Conservation (phyloP, 2,113 vertebrate genomes). For the Peromyscus polionotus region DNA sequence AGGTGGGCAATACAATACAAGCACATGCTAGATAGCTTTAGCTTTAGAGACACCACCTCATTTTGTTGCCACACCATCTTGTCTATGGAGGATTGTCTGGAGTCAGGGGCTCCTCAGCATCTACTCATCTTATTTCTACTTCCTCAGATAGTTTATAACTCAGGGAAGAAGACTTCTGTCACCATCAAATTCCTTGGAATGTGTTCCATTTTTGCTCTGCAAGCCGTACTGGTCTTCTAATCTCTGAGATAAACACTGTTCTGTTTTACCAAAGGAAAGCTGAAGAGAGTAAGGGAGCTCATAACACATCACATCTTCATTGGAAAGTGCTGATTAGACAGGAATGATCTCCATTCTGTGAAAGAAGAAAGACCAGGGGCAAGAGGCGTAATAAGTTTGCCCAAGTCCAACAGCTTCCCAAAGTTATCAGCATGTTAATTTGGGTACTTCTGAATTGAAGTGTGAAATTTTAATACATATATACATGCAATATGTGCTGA, state of each 20-base stretch:
- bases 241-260: not conserved
- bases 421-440: not conserved
- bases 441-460: not conserved
- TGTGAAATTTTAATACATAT: not conserved
- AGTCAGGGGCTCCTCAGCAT: no score
- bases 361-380: not conserved
- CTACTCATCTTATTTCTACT: no score
- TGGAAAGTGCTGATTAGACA: not conserved
- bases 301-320: not conserved
- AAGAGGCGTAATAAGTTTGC: not conserved
- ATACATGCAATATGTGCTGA: not conserved
- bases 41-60: not conserved
- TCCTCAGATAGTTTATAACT: not conserved
- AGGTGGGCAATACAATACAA: not conserved
- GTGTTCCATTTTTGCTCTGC: not conserved
- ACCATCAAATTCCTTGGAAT: no score
- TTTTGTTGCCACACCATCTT: not conserved
- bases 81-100: not conserved
- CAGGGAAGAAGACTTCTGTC: accelerated
- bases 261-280: not conserved
- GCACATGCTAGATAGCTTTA: not conserved
- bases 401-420: not conserved
- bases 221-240: not conserved
- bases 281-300: not conserved
- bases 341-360: not conserved